Evolutionary conservation across 2,113 vertebrate species (phyloP).

Genomic region (Corythaeola cristata): DNA sequence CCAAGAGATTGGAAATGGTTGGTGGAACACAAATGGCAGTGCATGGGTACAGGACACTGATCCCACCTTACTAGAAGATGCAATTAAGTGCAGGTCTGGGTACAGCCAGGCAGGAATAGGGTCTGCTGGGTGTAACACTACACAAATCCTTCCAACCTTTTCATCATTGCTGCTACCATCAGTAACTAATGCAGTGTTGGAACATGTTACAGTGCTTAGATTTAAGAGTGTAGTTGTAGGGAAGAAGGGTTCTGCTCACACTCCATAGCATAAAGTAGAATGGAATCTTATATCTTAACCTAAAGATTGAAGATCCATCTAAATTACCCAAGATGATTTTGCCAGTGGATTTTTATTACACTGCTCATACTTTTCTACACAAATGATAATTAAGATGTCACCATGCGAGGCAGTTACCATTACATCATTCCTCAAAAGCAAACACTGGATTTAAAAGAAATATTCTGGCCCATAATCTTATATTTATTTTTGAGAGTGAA

Average conservation of each 20-base stretch:
- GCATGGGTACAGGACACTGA: not conserved
- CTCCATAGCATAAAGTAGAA: not conserved
- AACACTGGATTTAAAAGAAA: not conserved
- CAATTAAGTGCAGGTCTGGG: not conserved
- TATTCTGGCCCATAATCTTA: not conserved
- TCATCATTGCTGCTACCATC: not conserved
- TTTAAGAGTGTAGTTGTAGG: not conserved
- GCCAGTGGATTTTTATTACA: not conserved
- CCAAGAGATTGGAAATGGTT: not conserved
- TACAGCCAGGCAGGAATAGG: not conserved
- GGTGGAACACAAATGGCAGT: not conserved
- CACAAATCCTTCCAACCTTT: not conserved
- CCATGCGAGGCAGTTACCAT: not conserved
- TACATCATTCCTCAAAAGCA: not conserved
- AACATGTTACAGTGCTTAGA: fast-evolving
- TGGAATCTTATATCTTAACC: not conserved
- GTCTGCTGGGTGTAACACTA: not conserved
- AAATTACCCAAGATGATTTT: not conserved
- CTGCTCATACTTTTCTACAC: not conserved
- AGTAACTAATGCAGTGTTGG: fast-evolving
- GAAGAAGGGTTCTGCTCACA: not conserved
- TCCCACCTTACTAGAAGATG: not conserved
- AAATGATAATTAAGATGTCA: not conserved
- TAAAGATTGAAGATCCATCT: not conserved
- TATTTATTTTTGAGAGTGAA: not conserved